These are phyloP conservation scores for Syngnathus scovelli DNA, from an alignment of 2,113 vertebrate species.

Conservation along the genomic window DNA sequence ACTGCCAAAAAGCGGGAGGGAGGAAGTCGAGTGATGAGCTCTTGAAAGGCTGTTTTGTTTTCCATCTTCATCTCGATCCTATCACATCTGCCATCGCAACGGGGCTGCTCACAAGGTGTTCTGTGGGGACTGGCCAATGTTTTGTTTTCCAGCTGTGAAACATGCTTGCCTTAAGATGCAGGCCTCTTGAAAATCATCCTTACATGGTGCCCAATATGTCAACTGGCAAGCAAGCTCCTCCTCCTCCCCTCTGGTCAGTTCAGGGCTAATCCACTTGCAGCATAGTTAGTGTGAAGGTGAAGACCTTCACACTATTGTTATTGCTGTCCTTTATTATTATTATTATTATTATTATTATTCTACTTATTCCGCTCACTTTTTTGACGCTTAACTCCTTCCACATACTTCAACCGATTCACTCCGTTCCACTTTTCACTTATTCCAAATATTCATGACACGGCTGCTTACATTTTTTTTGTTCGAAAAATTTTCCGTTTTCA, in stretches of 20 bases:
- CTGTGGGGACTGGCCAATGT: not conserved
- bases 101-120: not conserved
- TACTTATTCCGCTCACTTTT: no score
- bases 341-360: no score
- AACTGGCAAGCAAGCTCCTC: not conserved
- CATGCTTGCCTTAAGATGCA: not conserved
- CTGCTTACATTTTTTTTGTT: no score
- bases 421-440: no score
- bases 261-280: no score
- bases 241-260: not conserved
- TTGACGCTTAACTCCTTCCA: no score
- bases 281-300: no score
- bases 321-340: no score
- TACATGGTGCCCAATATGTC: not conserved
- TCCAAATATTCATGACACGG: no score
- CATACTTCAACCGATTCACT: no score
- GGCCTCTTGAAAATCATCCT: not conserved
- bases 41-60: constrained; percentile 49
- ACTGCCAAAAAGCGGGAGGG: constrained; percentile 1
- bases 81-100: constrained; percentile 16
- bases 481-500: no score
- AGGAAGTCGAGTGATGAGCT: constrained; percentile 14
- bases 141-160: not conserved
- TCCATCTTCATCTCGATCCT: constrained; percentile 11
- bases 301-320: no score